These are phyloP conservation scores for Nephrocerus scutellatus DNA, from an alignment of 2,888 invertebrate genomes.

Conservation along the genomic window DNA sequence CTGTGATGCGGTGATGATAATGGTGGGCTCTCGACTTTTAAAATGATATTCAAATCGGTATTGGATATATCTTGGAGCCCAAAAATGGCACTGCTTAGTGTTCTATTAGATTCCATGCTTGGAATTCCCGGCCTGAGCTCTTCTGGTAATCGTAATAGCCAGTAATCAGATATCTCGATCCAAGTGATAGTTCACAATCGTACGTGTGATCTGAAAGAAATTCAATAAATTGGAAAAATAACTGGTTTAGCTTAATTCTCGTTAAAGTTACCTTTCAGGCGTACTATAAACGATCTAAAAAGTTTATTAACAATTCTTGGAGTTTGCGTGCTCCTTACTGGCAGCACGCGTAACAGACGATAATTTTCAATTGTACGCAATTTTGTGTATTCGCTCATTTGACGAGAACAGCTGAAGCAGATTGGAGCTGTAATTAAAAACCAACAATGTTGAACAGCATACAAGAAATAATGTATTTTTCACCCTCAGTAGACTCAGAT, in stretches of 20 bases:
- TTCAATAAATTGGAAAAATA: too few species aligned
- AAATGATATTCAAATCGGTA: conserved; percentile 26
- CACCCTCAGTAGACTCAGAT: conserved; percentile 32
- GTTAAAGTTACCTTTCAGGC: conserved; percentile 28
- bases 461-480: neutral
- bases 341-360: conserved; percentile 33
- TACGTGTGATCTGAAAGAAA: conserved; percentile 29
- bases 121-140: conserved; percentile 28
- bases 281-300: conserved; percentile 30
- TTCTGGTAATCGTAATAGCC: conserved; percentile 34
- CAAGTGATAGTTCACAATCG: conserved; percentile 36
- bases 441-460: neutral
- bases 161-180: conserved; percentile 34
- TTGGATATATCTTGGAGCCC: conserved; percentile 20
- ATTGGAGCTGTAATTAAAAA: conserved; percentile 29
- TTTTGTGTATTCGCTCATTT: conserved; percentile 41
- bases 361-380: conserved; percentile 33
- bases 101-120: conserved; percentile 40
- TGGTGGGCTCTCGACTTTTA: conserved; percentile 24
- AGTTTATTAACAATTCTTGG: conserved; percentile 29
- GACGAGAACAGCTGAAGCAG: conserved; percentile 33
- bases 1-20: conserved; percentile 11
- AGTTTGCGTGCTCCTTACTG: conserved; percentile 29
- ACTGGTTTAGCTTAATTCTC: neutral
- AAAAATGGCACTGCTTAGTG: conserved; percentile 18